Conservation (phyloP, 2,113 vertebrate species). For the Seriola quinqueradiata region DNA sequence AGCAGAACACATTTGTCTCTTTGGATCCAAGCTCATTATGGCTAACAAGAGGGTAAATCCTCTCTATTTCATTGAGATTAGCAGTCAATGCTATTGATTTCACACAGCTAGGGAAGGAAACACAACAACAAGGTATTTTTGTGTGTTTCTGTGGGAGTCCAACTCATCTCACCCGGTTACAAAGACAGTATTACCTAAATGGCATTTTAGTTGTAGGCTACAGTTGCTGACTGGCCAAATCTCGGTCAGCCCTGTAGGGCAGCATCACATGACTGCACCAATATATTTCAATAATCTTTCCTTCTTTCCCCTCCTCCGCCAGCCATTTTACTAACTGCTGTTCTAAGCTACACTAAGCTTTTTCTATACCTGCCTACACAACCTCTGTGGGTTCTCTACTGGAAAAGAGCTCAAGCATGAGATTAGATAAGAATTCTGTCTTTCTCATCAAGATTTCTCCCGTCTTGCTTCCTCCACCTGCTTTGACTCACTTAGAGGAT, state of each 20-base stretch:
- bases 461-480: neutral
- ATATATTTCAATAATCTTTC: neutral
- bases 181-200: neutral
- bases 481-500: no score
- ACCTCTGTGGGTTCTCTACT: neutral
- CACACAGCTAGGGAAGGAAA: neutral
- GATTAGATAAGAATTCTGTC: neutral
- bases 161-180: neutral
- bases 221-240: neutral
- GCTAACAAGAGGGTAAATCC: conserved; percentile 11
- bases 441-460: neutral
- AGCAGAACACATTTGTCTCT: conserved; percentile 43
- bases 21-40: conserved; percentile 28
- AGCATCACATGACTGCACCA: neutral
- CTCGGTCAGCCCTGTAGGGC: no score
- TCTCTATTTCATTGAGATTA: conserved; percentile 29
- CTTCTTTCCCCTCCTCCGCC: neutral
- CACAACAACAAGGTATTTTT: neutral
- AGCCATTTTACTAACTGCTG: conserved; percentile 5
- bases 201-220: no score
- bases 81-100: conserved; percentile 36
- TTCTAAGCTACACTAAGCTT: neutral
- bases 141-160: neutral
- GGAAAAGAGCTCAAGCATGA: neutral
- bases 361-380: neutral